These are phyloP conservation scores for Phenganax stokvisi DNA, from an alignment of 92 coral and sea anemone species.

Conservation along the genomic window DNA sequence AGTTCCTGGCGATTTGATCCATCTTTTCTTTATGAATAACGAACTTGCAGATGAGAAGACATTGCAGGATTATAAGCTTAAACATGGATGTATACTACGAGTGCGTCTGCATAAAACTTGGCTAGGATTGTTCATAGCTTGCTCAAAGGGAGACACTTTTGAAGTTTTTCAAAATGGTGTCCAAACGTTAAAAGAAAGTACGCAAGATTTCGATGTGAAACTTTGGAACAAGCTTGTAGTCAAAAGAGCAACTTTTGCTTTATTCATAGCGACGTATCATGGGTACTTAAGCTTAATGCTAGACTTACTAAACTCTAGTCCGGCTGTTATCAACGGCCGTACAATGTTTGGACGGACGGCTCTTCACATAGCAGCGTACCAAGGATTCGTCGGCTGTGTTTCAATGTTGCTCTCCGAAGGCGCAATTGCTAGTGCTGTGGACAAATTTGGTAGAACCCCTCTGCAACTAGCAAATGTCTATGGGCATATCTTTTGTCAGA, in stretches of 20 bases:
- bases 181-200: constrained; percentile 49
- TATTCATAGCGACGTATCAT: constrained; percentile 85
- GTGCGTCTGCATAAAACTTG: constrained; percentile 70
- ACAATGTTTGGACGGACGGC: constrained; percentile 83
- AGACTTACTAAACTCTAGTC: constrained; percentile 77
- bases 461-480: constrained; percentile 67
- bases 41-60: constrained; percentile 56
- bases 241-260: constrained; percentile 76
- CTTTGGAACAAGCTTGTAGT: constrained; percentile 89
- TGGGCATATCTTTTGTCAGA: constrained; percentile 83
- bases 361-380: constrained; percentile 82
- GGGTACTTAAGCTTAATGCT: constrained; percentile 85
- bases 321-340: constrained; percentile 77
- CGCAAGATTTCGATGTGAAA: constrained; percentile 55
- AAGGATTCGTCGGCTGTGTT: constrained; percentile 98
- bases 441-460: constrained; percentile 69
- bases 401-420: constrained; percentile 84
- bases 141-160: constrained; percentile 84
- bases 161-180: constrained; percentile 95
- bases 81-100: constrained; percentile 77
- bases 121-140: constrained; percentile 72
- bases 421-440: constrained; percentile 61
- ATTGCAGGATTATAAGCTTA: constrained; percentile 58
- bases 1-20: constrained; percentile 80
- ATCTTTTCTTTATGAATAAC: constrained; percentile 76